These are phyloP conservation scores for Cryptotermes secundus DNA, from an alignment of 1,140 invertebrate species.

Conservation along the genomic window DNA sequence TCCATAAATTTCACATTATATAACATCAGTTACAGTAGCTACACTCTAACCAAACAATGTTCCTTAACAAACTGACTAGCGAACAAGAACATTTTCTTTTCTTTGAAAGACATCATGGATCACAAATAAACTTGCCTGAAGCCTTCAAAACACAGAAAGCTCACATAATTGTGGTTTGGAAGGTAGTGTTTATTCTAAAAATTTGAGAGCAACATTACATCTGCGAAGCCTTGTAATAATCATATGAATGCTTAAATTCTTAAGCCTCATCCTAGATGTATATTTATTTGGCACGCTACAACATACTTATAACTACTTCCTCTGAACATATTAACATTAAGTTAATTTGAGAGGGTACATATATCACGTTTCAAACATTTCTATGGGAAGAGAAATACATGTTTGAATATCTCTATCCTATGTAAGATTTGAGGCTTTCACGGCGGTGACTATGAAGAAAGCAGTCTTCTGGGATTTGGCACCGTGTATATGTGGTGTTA, in stretches of 20 bases:
- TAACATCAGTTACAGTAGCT: not conserved
- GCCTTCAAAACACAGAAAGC: not conserved
- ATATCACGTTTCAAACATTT: not conserved
- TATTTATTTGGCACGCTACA: constrained; percentile 14
- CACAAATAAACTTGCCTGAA: not conserved
- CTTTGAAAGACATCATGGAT: not conserved
- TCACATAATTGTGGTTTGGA: not conserved
- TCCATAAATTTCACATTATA: not conserved
- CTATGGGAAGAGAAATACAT: not conserved
- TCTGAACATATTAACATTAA: not conserved
- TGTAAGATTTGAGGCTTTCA: too few species aligned
- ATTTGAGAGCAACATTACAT: not conserved
- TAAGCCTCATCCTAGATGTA: not conserved
- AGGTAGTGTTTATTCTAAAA: not conserved
- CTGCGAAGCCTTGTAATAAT: not conserved
- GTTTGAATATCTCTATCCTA: not conserved
- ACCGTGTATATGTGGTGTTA: too few species aligned
- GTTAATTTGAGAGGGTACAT: not conserved
- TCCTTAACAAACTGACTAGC: constrained; percentile 19
- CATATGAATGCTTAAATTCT: not conserved
- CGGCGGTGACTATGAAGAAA: too few species aligned
- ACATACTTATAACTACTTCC: not conserved
- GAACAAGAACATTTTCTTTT: not conserved
- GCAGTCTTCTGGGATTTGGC: too few species aligned
- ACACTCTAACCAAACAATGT: not conserved